Percentiles rank a stretch among this genome's conserved stretches.
phyloP scores from a whole-genome alignment of 2,797 vertebrate genomes.

The Gallinago stenura region DNA sequence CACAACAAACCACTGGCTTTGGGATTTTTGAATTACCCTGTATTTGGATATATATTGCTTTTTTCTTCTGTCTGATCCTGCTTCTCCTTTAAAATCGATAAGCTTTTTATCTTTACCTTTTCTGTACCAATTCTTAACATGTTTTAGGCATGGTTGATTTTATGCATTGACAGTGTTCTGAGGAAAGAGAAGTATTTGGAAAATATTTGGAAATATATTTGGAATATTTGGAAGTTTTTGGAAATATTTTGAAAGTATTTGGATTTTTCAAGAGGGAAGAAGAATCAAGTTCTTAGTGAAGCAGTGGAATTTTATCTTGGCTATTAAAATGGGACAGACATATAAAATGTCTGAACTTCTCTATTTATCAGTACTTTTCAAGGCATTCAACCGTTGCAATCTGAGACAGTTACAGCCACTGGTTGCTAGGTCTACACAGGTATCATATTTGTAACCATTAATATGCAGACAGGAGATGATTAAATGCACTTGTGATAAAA shows the following conservation, averaged over 20 bases:
- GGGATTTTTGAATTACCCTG: fast-evolving
- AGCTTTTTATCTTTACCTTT: neutral
- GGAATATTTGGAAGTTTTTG: no score
- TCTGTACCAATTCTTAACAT: neutral
- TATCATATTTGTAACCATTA: slow-evolving; percentile 89
- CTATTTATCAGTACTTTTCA: slow-evolving; percentile 67
- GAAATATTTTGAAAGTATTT: no score
- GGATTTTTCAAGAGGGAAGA: neutral
- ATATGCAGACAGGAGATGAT: slow-evolving; percentile 92
- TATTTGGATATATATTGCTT: neutral
- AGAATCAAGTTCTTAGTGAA: neutral
- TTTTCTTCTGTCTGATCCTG: neutral
- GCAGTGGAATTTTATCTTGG: slow-evolving; percentile 13
- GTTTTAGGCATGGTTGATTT: neutral
- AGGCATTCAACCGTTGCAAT: slow-evolving; percentile 72
- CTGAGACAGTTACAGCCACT: slow-evolving; percentile 83
- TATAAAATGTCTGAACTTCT: slow-evolving; percentile 50
- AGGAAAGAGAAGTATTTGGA: neutral
- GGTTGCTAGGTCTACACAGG: slow-evolving; percentile 83
- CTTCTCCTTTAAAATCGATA: neutral
- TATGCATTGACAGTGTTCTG: neutral
- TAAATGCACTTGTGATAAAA: slow-evolving; percentile 89
- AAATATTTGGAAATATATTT: no score
- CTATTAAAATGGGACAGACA: slow-evolving; percentile 50
- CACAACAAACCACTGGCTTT: neutral